Evolutionary conservation across 2,888 invertebrate genomes (phyloP), one percentile per base, ranked within the genome.

Genomic region (Seladonia tumulorum): DNA sequence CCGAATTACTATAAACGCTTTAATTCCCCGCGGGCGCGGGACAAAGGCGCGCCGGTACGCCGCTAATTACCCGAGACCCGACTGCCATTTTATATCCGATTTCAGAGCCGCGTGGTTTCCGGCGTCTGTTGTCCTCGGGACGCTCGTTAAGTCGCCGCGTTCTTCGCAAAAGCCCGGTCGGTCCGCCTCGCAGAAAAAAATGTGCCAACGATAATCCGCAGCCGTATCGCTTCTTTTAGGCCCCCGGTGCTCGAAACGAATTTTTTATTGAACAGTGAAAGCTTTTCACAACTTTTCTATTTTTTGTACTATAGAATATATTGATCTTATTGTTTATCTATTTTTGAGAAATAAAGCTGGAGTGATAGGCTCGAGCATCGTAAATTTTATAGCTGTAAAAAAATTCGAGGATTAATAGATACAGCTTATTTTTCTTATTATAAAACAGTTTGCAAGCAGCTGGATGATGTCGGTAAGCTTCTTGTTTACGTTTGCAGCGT

Each of bases 1-100:
- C 80, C 88, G 88, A 90, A 90, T 90, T 90, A 91, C 84, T 86
- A 84, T 83, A 88, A 91, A 90, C 83, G 81, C 81, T 87, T 90
- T 87, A 83, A 90, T 90, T 89, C 83, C 39, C 39, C 35, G 22
- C 47, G 35, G 35, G 3, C 71, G 47, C 57, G 29, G 72, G 81
- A 60, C 87, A 82, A 75, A 85, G 85, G 75, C 82, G 76, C 63
- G 83, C 72, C 66, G 83, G 47, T 25, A 35, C 71, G 14, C 63
- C 39, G 70, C 84, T 84, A 84, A 84, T 84, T 84, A 78, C 73
- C 60, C 72, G 57, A 22, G 66, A 18, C 12, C 60, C 71, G 18
- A 18, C 29, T 45, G 63, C 42, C 57, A n/a, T 60, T 72, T 79
- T 72, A 60, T 79, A 79, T 72, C 84, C 84, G 77, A 70, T 83